Evolutionary conservation across 2,888 invertebrate genomes (phyloP).

Genomic region (Eucriotettix oculatus): DNA sequence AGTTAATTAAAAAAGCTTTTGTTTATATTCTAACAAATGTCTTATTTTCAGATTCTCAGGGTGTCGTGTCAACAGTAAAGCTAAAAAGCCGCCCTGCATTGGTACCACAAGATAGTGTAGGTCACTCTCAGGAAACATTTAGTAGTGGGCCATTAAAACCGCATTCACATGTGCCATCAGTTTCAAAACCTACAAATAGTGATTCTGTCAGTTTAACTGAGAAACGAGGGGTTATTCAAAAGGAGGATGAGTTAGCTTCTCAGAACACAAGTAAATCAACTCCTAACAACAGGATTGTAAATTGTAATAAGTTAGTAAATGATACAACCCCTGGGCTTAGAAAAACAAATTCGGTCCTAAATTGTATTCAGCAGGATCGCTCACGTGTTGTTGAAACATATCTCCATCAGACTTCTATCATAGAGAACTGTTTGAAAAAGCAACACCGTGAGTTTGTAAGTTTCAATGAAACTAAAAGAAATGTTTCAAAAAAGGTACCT

Average conservation of each 20-base stretch:
- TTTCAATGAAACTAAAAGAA: constrained; percentile 1
- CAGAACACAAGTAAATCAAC: background rate
- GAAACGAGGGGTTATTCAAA: background rate
- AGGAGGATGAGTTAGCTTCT: background rate
- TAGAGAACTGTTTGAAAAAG: constrained; percentile 7
- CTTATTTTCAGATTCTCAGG: constrained; percentile 25
- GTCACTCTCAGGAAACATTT: constrained; percentile 7
- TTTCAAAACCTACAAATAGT: background rate
- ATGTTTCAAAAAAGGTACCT: background rate
- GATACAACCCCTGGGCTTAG: background rate
- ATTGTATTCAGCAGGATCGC: background rate
- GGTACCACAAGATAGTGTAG: constrained; percentile 1
- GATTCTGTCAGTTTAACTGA: background rate
- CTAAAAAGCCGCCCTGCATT: constrained; percentile 9
- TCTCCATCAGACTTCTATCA: background rate
- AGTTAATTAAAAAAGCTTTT: background rate
- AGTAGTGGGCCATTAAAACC: constrained; percentile 14
- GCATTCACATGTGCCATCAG: constrained; percentile 10
- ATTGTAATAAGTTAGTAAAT: background rate
- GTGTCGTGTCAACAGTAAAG: constrained; percentile 16
- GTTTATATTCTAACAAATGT: background rate
- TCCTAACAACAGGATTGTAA: background rate
- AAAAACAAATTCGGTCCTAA: background rate
- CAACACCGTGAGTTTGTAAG: constrained; percentile 4
- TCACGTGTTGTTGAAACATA: background rate